Base-by-base conservation (phyloP, 2,113 vertebrate species). In the Pycnonotus jocosus region DNA sequence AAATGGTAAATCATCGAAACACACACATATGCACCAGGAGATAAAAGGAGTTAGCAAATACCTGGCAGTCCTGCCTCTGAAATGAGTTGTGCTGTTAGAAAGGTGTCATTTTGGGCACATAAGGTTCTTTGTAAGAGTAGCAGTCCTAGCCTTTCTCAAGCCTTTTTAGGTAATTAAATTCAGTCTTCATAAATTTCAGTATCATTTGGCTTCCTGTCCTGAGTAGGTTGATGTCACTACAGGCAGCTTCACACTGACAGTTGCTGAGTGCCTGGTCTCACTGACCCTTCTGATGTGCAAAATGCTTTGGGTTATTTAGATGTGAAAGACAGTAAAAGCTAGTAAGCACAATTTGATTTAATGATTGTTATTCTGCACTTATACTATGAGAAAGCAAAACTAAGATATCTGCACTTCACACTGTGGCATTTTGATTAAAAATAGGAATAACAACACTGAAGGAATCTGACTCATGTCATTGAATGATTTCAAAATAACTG, bases 391-490 rank as follows among this genome's bases (percentile, higher is more conserved):
- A 88, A 93, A 81, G 57, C 40, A 86, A 83, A 93, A 47, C 70
- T 42, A 71, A 95, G 70, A 47, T 73, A 85, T 25, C 28, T 73
- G 44, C 24, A 30, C 47, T 90, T 77, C 71, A 81, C 48, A 66
- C 30, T 35, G 24, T 57, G 64, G 28, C 54, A 70, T 83, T 93
- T 94, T 88, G 76, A 92, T 95, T 92, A 74, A 93, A 96, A 91
- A 62, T 19, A 88, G 25, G 37, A 83, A 65, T 73, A 86, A n/a
- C 18, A 68, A 33, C 48, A 40, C 23, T 54, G 54, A 82, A 91
- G 47, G 57, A 94, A 96, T 91, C 48, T 57, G 86, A 90, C 47
- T 92, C 28, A 27, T 85, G 17, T 89, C n/a, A 71, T 94, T 73
- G 10, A 83, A 31, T 65, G 21, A 28, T 86, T 94, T 85, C 64